These are phyloP conservation scores for Geothlypis trichas DNA, from an alignment of 2,113 vertebrate genomes.

Conservation along the genomic window DNA sequence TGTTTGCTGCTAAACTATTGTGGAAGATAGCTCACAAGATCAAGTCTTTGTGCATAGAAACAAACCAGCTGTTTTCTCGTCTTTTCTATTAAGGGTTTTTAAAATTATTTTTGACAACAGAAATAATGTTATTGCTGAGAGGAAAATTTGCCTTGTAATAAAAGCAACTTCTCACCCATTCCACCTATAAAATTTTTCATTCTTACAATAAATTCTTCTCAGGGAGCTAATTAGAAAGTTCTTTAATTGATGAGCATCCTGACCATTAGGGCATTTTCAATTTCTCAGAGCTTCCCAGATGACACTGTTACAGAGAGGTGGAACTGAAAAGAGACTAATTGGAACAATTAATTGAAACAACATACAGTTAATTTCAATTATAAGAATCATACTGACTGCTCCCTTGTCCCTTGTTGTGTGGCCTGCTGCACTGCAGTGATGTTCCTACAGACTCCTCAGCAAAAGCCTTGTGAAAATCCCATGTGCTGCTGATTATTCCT, in stretches of 20 bases:
- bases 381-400: background rate
- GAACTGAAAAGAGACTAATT: slow-evolving; percentile 70
- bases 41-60: background rate
- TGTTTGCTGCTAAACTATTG: background rate
- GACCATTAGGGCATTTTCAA: slow-evolving; percentile 69
- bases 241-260: slow-evolving; percentile 70
- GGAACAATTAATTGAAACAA: slow-evolving; percentile 79
- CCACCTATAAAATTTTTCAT: background rate
- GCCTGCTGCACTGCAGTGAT: background rate
- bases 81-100: background rate
- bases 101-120: background rate
- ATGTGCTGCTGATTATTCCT: background rate
- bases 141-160: background rate
- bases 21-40: background rate
- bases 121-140: background rate
- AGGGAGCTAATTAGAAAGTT: slow-evolving; percentile 67
- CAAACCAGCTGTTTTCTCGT: background rate
- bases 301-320: slow-evolving; percentile 55
- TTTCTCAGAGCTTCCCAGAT: slow-evolving; percentile 68
- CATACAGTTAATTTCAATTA: slow-evolving; percentile 70
- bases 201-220: slow-evolving; percentile 15
- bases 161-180: background rate
- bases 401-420: background rate
- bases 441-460: background rate
- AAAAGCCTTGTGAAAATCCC: background rate